phyloP scores from a whole-genome alignment of 2,797 vertebrate species.

The Ceryle rudis region DNA sequence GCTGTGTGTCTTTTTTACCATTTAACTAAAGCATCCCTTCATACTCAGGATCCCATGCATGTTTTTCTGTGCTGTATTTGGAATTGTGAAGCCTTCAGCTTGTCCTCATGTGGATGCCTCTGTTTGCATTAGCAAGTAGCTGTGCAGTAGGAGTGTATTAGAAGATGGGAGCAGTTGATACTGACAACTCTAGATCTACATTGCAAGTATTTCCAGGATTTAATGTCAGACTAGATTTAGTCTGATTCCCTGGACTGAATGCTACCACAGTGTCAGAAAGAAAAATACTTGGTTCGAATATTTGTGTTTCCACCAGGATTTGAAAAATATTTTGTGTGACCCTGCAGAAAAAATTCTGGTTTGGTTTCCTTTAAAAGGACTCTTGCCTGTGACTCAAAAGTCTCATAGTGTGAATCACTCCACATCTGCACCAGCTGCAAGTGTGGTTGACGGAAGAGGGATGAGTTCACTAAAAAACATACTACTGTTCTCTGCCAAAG shows the following conservation, averaged over 20 bases:
- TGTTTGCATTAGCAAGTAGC: not conserved
- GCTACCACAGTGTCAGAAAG: not conserved
- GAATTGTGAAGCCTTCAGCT: not conserved
- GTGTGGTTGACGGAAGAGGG: not conserved
- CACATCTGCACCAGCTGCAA: not conserved
- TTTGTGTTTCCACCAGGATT: not conserved
- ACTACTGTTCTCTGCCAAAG: not conserved
- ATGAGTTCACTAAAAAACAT: not conserved
- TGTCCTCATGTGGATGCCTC: not conserved
- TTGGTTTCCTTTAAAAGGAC: not conserved
- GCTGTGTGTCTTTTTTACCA: not conserved
- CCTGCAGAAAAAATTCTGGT: not conserved
- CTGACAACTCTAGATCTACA: not conserved
- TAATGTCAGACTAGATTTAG: not conserved
- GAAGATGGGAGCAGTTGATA: not conserved
- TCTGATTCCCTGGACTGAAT: not conserved
- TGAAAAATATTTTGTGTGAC: not conserved
- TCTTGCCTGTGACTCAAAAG: rapidly evolving
- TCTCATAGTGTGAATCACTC: not conserved
- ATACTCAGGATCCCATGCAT: not conserved
- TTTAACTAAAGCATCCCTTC: not conserved
- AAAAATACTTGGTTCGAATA: not conserved
- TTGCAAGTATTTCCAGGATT: not conserved
- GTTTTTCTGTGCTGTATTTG: not conserved
- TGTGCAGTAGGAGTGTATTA: not conserved